phyloP scores from a whole-genome alignment of 2,888 invertebrate species.

The Charanyca ferruginea region DNA sequence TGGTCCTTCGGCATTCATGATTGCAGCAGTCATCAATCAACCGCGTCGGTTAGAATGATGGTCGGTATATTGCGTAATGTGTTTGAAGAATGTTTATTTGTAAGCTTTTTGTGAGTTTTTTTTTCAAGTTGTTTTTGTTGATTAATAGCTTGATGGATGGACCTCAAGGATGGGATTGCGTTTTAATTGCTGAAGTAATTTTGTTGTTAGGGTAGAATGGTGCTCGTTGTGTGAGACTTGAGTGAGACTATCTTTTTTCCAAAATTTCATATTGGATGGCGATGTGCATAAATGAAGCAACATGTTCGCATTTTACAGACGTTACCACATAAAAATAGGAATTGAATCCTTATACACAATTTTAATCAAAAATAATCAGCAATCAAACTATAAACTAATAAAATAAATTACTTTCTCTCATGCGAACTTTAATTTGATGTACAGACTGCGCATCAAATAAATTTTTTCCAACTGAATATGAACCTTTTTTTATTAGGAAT shows the following conservation, averaged over 20 bases:
- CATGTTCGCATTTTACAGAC: no score
- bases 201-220: conserved; percentile 16
- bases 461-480: no score
- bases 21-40: conserved; percentile 84
- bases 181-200: conserved; percentile 65
- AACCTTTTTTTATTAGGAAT: no score
- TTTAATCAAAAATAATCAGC: no score
- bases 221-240: neutral
- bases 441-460: no score
- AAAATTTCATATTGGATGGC: no score
- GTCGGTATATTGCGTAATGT: conserved; percentile 83
- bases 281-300: no score
- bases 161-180: conserved; percentile 58
- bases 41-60: conserved; percentile 79
- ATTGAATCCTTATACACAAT: no score
- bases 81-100: conserved; percentile 83
- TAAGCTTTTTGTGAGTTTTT: conserved; percentile 75
- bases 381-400: no score
- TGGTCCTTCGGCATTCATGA: conserved; percentile 78
- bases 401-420: no score
- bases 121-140: conserved; percentile 78
- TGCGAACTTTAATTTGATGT: no score
- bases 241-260: neutral
- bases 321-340: no score
- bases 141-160: conserved; percentile 80